Conservation (phyloP, 2,797 vertebrate species). For the Pangasius djambal region DNA sequence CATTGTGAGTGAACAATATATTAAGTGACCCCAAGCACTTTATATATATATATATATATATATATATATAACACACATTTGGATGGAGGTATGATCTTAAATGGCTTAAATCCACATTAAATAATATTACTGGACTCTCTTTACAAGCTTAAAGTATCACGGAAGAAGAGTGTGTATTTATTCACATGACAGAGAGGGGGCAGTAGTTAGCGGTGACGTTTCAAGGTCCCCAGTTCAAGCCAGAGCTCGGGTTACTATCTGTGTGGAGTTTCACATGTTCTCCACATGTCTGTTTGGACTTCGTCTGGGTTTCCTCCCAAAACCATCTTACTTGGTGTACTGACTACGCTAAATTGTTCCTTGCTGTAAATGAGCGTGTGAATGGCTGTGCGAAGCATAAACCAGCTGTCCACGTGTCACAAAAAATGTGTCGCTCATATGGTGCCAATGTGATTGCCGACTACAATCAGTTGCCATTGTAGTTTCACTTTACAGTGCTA, state of each 20-base stretch:
- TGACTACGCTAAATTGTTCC: neutral
- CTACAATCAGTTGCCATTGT: neutral
- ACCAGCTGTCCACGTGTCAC: neutral
- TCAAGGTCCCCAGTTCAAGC: neutral
- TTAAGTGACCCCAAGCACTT: neutral
- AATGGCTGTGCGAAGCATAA: neutral
- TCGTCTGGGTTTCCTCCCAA: neutral
- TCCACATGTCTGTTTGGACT: neutral
- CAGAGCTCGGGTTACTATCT: neutral
- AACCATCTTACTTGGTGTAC: neutral
- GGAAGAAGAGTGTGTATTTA: neutral
- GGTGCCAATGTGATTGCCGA: too few relatives aligned
- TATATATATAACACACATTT: neutral
- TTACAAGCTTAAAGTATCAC: neutral
- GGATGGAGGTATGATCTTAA: too few relatives aligned
- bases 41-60: too few relatives aligned
- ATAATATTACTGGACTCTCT: neutral
- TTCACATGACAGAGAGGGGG: too few relatives aligned
- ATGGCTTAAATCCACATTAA: neutral
- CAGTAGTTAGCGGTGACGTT: too few relatives aligned
- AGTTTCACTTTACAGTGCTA: neutral
- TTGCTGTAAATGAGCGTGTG: neutral
- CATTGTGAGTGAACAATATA: neutral
- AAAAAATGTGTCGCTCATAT: neutral
- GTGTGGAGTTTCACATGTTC: neutral